These are phyloP conservation scores for Dicyrtoma fusca DNA, from an alignment of 2,888 invertebrate genomes.

Conservation along the genomic window DNA sequence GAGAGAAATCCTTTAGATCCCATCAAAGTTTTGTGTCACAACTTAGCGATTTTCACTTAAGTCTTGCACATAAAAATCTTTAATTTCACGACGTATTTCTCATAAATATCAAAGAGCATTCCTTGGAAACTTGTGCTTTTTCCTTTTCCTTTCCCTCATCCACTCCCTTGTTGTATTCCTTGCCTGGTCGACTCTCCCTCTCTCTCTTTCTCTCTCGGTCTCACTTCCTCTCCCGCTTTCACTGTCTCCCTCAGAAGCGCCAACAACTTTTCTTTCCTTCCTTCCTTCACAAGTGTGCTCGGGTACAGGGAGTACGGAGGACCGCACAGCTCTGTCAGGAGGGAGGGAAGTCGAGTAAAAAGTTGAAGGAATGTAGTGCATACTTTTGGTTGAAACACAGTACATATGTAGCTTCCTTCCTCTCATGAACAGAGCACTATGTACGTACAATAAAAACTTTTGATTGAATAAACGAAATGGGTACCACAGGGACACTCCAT, in stretches of 20 bases:
- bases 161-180: neutral
- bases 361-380: slow-evolving; percentile 6
- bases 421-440: neutral
- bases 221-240: neutral
- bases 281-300: neutral
- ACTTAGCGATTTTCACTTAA: slow-evolving; percentile 14
- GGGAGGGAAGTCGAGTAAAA: neutral
- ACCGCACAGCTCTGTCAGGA: no score
- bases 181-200: neutral
- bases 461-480: slow-evolving; percentile 29
- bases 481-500: slow-evolving; percentile 18
- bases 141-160: neutral
- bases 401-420: neutral
- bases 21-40: slow-evolving; percentile 11
- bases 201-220: slow-evolving; percentile 3
- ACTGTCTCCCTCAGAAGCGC: neutral
- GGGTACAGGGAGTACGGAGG: no score
- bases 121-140: slow-evolving; percentile 6
- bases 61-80: slow-evolving; percentile 28
- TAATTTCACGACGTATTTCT: slow-evolving; percentile 28
- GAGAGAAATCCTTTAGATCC: slow-evolving; percentile 14
- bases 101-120: slow-evolving; percentile 32
- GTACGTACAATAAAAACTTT: slow-evolving; percentile 9
- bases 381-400: neutral
- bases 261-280: neutral